Base-by-base conservation (phyloP, 2,797 vertebrate species). In the Eupleurogrammus muticus region DNA sequence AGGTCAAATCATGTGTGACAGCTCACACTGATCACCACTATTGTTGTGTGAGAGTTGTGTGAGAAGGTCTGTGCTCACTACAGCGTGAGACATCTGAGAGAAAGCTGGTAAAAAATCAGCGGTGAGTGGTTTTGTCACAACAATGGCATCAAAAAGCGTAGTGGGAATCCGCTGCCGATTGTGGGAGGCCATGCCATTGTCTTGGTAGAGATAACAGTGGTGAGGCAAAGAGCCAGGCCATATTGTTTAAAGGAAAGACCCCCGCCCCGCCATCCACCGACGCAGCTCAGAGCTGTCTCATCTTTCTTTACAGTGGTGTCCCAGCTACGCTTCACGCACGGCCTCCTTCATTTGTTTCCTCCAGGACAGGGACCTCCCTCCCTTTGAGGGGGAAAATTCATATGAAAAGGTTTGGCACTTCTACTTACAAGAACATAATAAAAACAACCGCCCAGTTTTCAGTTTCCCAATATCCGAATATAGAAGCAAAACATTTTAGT, bases 91-190 rank as follows among this genome's bases (percentile, higher is more conserved):
- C 85, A 64, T 66, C 57, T 38, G 65, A 77, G 44, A 70, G 53
- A 82, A 80, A 71, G 71, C 82, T 79, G 62, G 49, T 56, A 73
- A 67, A 86, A 86, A 86, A 85, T 85, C 78, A 78, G 57, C 12
- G 38, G 32, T 69, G 76, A 84, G 73, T 78, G 78, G 59, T 75
- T 82, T 79, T 90, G 87, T 88, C 86, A 84, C 85, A 92, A 92
- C 89, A 92, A 92, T 88, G 81, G 84, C 80, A 88, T 91, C 86
- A 86, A 81, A 90, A 87, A 77, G 74, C 34, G 16, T 61, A 77
- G 64, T 89, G 83, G 80, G 87, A 87, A 88, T 79, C 58, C 76
- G 77, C 58, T 67, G 72, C 59, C 48, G 56, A 80, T 85, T 73
- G 81, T 70, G 56, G 83, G 54, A 28, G 83, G 70, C 52, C 63